Evolutionary conservation across 2,113 vertebrate genomes (phyloP).

Genomic region (Nycticorax nycticorax): DNA sequence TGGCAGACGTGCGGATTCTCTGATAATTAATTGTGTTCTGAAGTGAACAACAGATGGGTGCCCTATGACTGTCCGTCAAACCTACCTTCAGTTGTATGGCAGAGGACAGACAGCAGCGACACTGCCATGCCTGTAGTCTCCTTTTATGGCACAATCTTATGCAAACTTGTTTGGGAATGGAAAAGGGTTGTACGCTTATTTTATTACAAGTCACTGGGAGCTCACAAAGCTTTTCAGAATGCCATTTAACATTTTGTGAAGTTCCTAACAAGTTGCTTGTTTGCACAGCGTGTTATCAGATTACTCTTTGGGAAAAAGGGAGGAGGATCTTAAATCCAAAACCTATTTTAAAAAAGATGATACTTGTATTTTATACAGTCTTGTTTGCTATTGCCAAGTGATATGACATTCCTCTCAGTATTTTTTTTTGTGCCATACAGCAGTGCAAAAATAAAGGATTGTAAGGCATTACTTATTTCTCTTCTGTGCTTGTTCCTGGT

Average conservation of each 20-base stretch:
- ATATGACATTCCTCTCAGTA: not conserved
- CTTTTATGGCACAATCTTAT: not conserved
- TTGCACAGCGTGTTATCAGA: not conserved
- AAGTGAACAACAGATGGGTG: not conserved
- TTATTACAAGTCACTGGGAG: not conserved
- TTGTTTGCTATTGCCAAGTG: not conserved
- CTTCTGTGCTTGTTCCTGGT: not conserved
- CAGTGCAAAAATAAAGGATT: not conserved
- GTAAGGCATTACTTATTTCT: not conserved
- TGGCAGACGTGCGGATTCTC: not conserved
- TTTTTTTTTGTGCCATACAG: not conserved
- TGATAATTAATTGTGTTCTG: rapidly evolving
- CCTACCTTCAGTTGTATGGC: not conserved
- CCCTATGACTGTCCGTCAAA: not conserved
- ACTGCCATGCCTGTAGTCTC: not conserved
- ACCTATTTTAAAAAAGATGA: not conserved
- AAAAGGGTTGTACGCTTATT: not conserved
- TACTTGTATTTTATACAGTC: not conserved
- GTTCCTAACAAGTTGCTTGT: not conserved
- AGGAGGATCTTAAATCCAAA: not conserved
- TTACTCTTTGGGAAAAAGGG: not conserved
- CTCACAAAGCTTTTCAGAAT: not conserved
- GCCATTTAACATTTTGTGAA: not conserved
- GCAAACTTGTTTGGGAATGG: not conserved
- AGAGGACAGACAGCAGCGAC: not conserved